A percentile compares a stretch with the other conserved stretches of the same genome.
phyloP scores from a whole-genome alignment of 2,113 vertebrate species.

The Sylvilagus bachmani region DNA sequence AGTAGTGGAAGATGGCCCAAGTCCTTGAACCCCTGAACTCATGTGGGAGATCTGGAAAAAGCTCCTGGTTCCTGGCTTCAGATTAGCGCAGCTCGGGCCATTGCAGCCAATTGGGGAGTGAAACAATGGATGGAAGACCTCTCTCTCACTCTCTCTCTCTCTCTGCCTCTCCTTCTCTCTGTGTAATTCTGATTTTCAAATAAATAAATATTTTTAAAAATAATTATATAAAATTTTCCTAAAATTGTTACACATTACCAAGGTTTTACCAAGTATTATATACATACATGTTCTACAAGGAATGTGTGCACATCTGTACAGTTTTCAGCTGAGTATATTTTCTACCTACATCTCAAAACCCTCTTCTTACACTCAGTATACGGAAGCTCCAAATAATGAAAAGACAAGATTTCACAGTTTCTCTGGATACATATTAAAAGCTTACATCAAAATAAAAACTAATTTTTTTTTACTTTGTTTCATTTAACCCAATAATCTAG shows the following conservation, averaged over 20 bases:
- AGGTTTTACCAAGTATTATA: background rate
- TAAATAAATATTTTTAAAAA: too few relatives aligned
- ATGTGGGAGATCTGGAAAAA: too few relatives aligned
- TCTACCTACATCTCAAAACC: background rate
- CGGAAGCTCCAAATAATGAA: background rate
- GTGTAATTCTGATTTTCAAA: too few relatives aligned
- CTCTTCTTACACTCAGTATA: background rate
- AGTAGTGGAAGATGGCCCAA: too few relatives aligned
- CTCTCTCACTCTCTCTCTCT: too few relatives aligned
- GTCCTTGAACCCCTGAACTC: too few relatives aligned
- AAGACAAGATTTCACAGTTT: slow-evolving; percentile 13
- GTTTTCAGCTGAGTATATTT: background rate
- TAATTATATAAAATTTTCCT: background rate
- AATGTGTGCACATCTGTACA: background rate
- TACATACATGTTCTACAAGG: background rate
- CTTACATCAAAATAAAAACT: slow-evolving; percentile 15
- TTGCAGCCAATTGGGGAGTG: too few relatives aligned
- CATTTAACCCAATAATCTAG: slow-evolving; percentile 15
- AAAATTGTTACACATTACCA: slow-evolving; percentile 10
- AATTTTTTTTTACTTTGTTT: slow-evolving; percentile 45
- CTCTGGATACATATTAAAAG: background rate
- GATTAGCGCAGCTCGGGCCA: too few relatives aligned
- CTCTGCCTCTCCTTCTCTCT: too few relatives aligned
- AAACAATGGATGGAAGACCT: too few relatives aligned
- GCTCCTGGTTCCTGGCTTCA: too few relatives aligned